These are phyloP conservation scores for Takifugu rubripes DNA, from an alignment of 2,797 vertebrate genomes.

Conservation along the genomic window DNA sequence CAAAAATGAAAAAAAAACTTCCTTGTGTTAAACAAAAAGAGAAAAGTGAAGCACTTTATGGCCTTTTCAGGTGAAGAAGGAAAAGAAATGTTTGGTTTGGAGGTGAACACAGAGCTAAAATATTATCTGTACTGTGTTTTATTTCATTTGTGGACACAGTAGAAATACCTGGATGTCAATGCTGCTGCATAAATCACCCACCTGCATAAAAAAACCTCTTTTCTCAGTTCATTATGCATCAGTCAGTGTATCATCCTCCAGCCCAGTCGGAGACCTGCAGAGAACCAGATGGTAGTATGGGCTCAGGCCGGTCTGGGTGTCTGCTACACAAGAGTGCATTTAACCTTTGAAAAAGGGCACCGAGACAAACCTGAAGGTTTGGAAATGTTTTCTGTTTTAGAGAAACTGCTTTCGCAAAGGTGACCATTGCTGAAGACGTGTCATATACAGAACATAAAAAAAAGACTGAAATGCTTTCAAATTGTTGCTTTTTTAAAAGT, in stretches of 20 bases:
- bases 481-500: conserved; percentile 19
- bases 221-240: too few species aligned
- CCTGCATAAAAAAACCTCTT: neutral
- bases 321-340: too few species aligned
- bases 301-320: too few species aligned
- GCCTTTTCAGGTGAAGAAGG: conserved; percentile 45
- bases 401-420: conserved; percentile 59
- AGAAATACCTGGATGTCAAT: conserved; percentile 4
- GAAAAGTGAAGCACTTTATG: conserved; percentile 67
- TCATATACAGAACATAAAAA: conserved; percentile 10
- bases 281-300: too few species aligned
- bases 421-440: conserved; percentile 48
- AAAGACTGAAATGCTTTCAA: too few species aligned
- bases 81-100: conserved; percentile 26
- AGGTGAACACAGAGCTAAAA: conserved; percentile 20
- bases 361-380: conserved; percentile 16
- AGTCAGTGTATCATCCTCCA: too few species aligned
- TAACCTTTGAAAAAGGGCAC: too few species aligned
- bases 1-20: conserved; percentile 30
- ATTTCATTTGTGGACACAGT: conserved; percentile 12
- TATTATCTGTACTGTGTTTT: conserved; percentile 6
- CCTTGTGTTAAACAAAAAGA: conserved; percentile 25
- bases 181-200: neutral
- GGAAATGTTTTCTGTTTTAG: conserved; percentile 63
- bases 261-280: too few species aligned